Conservation (phyloP, 2,797 vertebrate genomes). For the Rhodeus uyekii region DNA sequence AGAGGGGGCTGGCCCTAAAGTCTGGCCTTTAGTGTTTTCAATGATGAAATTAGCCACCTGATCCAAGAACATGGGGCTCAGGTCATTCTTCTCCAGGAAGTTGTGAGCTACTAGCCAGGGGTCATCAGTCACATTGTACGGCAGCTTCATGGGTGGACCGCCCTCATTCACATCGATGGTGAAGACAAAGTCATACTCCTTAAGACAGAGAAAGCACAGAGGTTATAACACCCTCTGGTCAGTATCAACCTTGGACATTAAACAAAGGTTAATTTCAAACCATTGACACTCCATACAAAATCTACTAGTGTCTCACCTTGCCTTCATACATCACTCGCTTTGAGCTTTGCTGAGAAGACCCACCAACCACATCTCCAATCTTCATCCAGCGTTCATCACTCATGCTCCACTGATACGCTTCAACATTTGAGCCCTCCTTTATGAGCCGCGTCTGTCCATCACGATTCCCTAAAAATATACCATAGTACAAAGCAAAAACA, state of each 20-base stretch:
- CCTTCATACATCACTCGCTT: constrained; percentile 93
- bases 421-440: constrained; percentile 86
- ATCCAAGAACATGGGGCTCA: constrained; percentile 96
- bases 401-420: constrained; percentile 96
- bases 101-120: constrained; percentile 96
- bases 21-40: constrained; percentile 92
- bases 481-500: not conserved
- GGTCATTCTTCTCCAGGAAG: constrained; percentile 94
- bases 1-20: constrained; percentile 72
- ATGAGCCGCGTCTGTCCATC: constrained; percentile 96
- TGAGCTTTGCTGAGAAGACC: constrained; percentile 90
- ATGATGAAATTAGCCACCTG: constrained; percentile 99
- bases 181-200: constrained; percentile 98
- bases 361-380: constrained; percentile 96
- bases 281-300: not conserved
- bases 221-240: not conserved
- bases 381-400: constrained; percentile 91
- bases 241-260: not conserved
- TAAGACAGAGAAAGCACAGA: constrained; percentile 16
- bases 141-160: constrained; percentile 93
- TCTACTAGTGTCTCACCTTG: constrained; percentile 78
- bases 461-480: constrained; percentile 81
- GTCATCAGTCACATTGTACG: constrained; percentile 91
- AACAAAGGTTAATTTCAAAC: not conserved
- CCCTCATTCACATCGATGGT: constrained; percentile 96